Conservation (phyloP, 2,797 vertebrate species). For the Micropoecilia bifurca region DNA sequence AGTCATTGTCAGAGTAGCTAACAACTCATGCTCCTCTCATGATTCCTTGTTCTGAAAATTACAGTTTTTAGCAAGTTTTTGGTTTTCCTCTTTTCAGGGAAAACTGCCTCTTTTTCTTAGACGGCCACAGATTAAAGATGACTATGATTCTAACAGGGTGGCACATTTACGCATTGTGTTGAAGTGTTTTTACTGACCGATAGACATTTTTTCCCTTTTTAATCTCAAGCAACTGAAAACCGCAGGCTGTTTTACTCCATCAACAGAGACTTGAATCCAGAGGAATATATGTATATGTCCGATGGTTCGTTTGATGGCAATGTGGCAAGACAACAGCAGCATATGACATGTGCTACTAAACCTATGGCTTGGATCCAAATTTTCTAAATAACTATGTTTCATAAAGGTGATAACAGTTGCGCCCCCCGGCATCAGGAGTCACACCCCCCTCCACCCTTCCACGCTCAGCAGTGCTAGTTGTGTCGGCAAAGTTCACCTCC, state of each 20-base stretch:
- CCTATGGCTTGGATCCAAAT: conserved; percentile 27
- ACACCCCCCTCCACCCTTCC: conserved; percentile 16
- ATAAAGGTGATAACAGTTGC: conserved; percentile 50
- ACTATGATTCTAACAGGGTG: neutral
- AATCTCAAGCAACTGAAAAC: neutral
- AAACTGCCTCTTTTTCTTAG: neutral
- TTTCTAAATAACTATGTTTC: conserved; percentile 33
- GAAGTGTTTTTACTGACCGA: neutral
- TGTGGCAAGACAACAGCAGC: conserved; percentile 1
- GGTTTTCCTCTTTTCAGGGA: neutral
- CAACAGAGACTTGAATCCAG: neutral
- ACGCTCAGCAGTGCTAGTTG: conserved; percentile 44
- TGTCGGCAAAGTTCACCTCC: conserved; percentile 59
- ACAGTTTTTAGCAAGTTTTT: neutral
- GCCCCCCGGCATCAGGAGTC: conserved; percentile 28
- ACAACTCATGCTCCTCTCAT: neutral
- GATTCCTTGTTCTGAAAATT: neutral
- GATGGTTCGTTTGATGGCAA: conserved; percentile 44
- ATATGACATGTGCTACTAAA: conserved; percentile 31
- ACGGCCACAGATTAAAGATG: neutral
- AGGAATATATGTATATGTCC: conserved; percentile 22
- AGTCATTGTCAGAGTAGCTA: neutral
- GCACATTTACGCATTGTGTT: neutral
- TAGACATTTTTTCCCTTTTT: neutral
- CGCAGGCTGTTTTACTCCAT: neutral